phyloP scores from a whole-genome alignment of 1,140 invertebrate genomes.

The Drosophila murphyi region DNA sequence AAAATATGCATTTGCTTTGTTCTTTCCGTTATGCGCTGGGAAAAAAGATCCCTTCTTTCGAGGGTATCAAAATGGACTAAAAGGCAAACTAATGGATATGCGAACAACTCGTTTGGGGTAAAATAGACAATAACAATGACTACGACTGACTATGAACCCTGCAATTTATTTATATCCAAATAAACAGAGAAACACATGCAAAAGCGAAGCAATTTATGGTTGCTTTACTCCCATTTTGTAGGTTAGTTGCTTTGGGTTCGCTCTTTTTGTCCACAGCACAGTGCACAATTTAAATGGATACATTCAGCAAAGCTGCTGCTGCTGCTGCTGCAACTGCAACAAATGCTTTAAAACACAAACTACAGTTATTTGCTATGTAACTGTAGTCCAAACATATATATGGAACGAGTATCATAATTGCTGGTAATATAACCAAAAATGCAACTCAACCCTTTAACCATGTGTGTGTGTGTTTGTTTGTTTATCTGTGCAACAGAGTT shows the following conservation, averaged over 20 bases:
- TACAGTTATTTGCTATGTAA: constrained; percentile 3
- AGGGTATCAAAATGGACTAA: background rate
- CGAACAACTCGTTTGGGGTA: constrained; percentile 59
- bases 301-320: constrained; percentile 21
- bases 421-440: constrained; percentile 67
- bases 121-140: constrained; percentile 52
- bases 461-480: background rate
- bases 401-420: constrained; percentile 62
- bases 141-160: constrained; percentile 49
- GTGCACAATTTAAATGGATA: constrained; percentile 17
- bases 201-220: constrained; percentile 33
- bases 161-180: constrained; percentile 62
- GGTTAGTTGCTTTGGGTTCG: background rate
- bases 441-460: constrained; percentile 45
- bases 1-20: no score
- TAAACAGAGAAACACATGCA: constrained; percentile 56
- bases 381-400: background rate
- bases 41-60: background rate
- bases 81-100: constrained; percentile 64
- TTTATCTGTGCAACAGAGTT: background rate
- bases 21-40: no score
- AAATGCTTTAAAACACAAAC: constrained; percentile 3
- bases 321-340: constrained; percentile 39
- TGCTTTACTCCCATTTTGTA: background rate
- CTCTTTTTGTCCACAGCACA: constrained; percentile 9